Evolutionary conservation across 2,888 invertebrate genomes (phyloP), one percentile per base, ranked within the genome.

Genomic region (Agonopterix subpropinquella): DNA sequence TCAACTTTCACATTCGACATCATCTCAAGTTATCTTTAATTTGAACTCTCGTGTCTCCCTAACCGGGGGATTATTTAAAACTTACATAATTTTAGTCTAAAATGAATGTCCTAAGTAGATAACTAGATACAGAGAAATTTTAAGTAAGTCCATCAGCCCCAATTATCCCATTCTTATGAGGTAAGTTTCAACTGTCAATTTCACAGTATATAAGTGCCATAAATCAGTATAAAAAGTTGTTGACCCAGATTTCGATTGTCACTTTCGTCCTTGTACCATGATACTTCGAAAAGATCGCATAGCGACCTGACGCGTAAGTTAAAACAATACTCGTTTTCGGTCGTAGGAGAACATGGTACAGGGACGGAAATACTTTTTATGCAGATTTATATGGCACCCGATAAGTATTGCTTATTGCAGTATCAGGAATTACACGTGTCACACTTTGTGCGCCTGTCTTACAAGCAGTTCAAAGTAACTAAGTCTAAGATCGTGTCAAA

Each of bases 361-460:
- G 4, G 5, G 28, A 28, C 28, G 28, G 28, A 5, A 2, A 28
- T 28, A 28, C 28, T 28, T 28, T 28, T 28, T 28, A 28, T 28
- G 28, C 28, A 28, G 28, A 28, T 28, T 28, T 28, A 28, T 28
- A 45, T 10, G 39, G 9, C 18, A 46, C 36, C 18, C 11, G 28
- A 41, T 61, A 37, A 65, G 64, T 72, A 77, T 77, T 74, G 74
- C 78, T 80, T 79, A 76, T 68, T 66, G 69, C 76, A 65, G 69
- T 73, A 77, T 55, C 60, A 70, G 73, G 74, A 73, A 72, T 70
- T 61, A 65, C 57, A 57, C 58, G 55, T 41, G 15, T 57, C 59
- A 78, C 67, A 82, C 78, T 76, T 77, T 80, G 78, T 77, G 82
- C 80, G 71, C 87, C 84, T 83, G 87, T 87, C 71, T 83, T 70